Percentiles rank a stretch among this genome's conserved stretches.
phyloP scores from a whole-genome alignment of 2,113 vertebrate species.

The Odobenus rosmarus region DNA sequence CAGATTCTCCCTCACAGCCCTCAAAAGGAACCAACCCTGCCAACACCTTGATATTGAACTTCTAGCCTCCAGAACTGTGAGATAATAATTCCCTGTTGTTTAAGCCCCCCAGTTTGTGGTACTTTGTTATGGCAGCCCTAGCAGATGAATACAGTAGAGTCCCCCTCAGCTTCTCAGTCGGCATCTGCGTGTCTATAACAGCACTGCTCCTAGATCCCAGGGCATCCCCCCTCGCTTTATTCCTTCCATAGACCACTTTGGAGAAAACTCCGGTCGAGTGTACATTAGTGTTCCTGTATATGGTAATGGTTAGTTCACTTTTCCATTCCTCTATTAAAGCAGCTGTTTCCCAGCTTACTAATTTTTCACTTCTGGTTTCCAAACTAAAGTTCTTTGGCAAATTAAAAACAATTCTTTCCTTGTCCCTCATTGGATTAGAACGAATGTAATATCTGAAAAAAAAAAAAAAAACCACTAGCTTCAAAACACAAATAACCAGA shows the following conservation, averaged over 20 bases:
- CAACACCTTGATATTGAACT: not conserved
- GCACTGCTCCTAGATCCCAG: not conserved
- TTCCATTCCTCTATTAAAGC: slow-evolving; percentile 8
- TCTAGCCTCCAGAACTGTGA: slow-evolving; percentile 23
- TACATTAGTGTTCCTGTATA: not conserved
- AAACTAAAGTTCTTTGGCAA: slow-evolving; percentile 44
- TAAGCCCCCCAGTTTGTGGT: not conserved
- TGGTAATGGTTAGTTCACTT: not conserved
- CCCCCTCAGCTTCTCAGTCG: not conserved
- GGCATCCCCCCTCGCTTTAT: not conserved
- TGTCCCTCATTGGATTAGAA: slow-evolving; percentile 31
- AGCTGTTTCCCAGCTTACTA: slow-evolving; percentile 23
- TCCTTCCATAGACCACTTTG: not conserved
- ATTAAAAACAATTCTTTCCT: slow-evolving; percentile 30
- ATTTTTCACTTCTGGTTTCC: slow-evolving; percentile 38
- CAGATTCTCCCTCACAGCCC: not conserved
- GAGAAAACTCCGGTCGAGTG: not conserved
- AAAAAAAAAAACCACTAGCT: not conserved
- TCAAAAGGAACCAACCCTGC: not conserved
- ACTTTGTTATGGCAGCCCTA: not conserved
- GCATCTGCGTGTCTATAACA: not conserved
- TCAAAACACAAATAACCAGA: slow-evolving; percentile 49
- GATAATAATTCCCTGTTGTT: not conserved
- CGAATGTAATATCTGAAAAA: not conserved
- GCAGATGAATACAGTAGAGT: not conserved